Base-by-base conservation (phyloP, 2,797 vertebrate species). In the Gobionotothen gibberifrons region DNA sequence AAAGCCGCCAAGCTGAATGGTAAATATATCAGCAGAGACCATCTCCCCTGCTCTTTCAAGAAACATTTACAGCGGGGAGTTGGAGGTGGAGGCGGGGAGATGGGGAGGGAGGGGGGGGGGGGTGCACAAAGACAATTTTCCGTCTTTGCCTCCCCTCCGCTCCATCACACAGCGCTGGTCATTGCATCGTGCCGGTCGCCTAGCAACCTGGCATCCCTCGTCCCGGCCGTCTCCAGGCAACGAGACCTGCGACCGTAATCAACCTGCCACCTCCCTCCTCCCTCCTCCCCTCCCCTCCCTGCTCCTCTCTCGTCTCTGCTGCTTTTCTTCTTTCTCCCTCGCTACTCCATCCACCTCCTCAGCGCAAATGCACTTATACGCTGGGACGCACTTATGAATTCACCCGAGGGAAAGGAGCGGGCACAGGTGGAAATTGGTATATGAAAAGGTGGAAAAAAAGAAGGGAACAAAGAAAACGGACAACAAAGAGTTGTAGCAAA, bases 201-300 rank as follows among this genome's bases (percentile, higher is more conserved):
- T 93, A 92, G 94, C 94, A 95, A 95, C 94, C 92, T 91, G 92
- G 93, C 93, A 94, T 95, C 94, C 92, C 93, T 93, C 69, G 84
- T 94, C 91, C 90, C 91, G 79, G 84, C 90, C 90, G 93, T 95
- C 91, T 93, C 94, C 90, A 91, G 90, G 94, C 94, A 95, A 95
- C 93, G 91, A 92, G 93, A 94, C 93, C 92, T 94, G 94, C 90
- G 92, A 94, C 93, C 93, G 77, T 94, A 95, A 95, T 95, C 94
- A 94, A 94, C 93, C 93, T 93, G 90, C 92, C 89, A 90, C 90
- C 87, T 78, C 91, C 87, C 87, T 61, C 74, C 83, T 62, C 66
- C 57, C 71, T 58, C 72, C 62, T 32, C 57, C 79, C 72, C 52
- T 43, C 69, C 78, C 71, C 52, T 43, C 69, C 79, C 80, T 80